Conservation (phyloP, 2,797 vertebrate genomes). For the Girardinus metallicus region DNA sequence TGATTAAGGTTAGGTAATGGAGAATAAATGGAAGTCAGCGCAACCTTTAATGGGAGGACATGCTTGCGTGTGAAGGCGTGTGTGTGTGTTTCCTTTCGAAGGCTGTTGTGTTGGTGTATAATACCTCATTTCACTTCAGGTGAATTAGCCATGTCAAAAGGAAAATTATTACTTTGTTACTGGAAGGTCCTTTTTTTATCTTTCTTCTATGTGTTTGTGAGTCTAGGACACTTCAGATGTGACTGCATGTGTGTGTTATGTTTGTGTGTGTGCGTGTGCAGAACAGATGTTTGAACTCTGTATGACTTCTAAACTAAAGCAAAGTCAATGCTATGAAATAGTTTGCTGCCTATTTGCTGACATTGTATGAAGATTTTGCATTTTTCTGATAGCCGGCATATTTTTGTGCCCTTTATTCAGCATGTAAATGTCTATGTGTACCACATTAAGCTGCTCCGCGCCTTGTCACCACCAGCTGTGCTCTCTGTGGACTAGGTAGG, state of each 20-base stretch:
- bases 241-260: constrained; percentile 3
- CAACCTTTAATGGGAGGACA: background rate
- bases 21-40: background rate
- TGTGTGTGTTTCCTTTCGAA: constrained; percentile 16
- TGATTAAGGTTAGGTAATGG: background rate
- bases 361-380: constrained; percentile 16
- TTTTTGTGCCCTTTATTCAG: constrained; percentile 14
- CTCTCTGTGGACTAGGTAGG: constrained; percentile 47
- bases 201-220: constrained; percentile 15
- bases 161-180: constrained; percentile 57
- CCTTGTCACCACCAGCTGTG: constrained; percentile 40
- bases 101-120: constrained; percentile 33
- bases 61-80: background rate
- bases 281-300: constrained; percentile 41
- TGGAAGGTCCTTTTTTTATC: constrained; percentile 27
- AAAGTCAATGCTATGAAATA: constrained; percentile 22
- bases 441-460: constrained; percentile 24
- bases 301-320: constrained; percentile 32
- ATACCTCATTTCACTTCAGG: constrained; percentile 60
- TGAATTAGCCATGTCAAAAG: constrained; percentile 53
- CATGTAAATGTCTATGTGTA: constrained; percentile 26
- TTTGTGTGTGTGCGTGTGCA: constrained; percentile 20
- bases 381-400: constrained; percentile 2
- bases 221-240: background rate
- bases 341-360: constrained; percentile 43